A percentile compares a stretch with the other conserved stretches of the same genome.
These are phyloP conservation scores for Isoperla grammatica DNA, from an alignment of 2,888 invertebrate species.

Conservation along the genomic window DNA sequence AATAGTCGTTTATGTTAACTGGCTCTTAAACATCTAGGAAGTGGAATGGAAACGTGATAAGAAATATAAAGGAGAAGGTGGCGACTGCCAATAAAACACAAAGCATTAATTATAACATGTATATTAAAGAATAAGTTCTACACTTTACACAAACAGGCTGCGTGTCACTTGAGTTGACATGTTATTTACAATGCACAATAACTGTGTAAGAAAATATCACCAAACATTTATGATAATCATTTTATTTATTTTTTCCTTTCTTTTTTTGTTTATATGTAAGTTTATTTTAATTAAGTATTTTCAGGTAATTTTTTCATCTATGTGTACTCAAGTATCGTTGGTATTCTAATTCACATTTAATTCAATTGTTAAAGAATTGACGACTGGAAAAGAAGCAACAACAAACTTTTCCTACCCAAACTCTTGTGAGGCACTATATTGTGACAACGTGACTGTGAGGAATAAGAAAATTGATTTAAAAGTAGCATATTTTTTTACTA, in stretches of 20 bases:
- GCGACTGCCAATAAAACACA: too few species aligned
- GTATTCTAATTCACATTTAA: conserved; percentile 3
- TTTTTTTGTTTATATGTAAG: conserved; percentile 22
- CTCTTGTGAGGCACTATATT: conserved; percentile 27
- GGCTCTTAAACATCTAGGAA: too few species aligned
- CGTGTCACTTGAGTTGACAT: conserved; percentile 26
- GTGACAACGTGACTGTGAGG: conserved; percentile 5
- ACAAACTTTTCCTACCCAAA: conserved; percentile 14
- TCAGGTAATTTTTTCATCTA: conserved; percentile 22
- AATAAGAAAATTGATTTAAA: conserved; percentile 9
- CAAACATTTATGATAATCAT: conserved; percentile 26
- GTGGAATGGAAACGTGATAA: too few species aligned
- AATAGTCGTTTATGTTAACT: too few species aligned
- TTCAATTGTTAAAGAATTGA: conserved; percentile 16
- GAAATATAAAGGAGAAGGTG: too few species aligned
- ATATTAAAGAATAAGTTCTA: conserved; percentile 33
- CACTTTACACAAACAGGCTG: conserved; percentile 32
- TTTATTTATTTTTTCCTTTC: conserved; percentile 10
- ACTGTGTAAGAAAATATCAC: conserved; percentile 33
- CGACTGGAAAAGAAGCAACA: conserved; percentile 24
- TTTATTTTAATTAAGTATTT: conserved; percentile 26
- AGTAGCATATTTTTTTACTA: not conserved
- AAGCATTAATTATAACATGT: conserved; percentile 31
- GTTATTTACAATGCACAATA: conserved; percentile 31
- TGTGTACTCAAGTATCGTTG: conserved; percentile 9